Conservation (phyloP, 2,888 invertebrate species). For the Erebia aethiops region DNA sequence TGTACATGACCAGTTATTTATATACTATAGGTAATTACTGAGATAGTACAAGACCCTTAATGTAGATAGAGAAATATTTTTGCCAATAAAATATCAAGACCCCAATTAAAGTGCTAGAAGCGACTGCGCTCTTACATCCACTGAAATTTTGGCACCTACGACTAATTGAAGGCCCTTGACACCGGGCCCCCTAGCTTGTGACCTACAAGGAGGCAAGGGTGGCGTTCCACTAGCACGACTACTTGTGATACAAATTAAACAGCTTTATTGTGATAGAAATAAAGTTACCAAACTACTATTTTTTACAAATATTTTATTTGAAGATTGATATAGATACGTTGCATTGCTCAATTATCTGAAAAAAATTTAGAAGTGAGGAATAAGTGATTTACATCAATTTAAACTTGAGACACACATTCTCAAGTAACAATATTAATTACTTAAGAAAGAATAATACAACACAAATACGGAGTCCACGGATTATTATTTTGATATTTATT, state of each 20-base stretch:
- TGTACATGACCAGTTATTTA: too few species aligned
- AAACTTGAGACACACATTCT: too few species aligned
- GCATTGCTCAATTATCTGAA: too few species aligned
- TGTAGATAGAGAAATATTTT: slow-evolving; percentile 18
- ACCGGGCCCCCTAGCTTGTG: slow-evolving; percentile 25
- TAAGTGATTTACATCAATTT: too few species aligned
- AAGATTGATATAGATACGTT: too few species aligned
- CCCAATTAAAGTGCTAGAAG: slow-evolving; percentile 37
- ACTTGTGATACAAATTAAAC: neutral
- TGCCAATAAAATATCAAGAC: slow-evolving; percentile 35
- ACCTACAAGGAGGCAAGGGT: slow-evolving; percentile 21
- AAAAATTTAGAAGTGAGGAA: too few species aligned
- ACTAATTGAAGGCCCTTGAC: slow-evolving; percentile 38
- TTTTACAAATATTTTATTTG: neutral
- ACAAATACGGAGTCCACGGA: too few species aligned
- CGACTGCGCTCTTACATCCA: slow-evolving; percentile 30
- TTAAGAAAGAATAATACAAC: too few species aligned
- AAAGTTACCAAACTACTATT: neutral
- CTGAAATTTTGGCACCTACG: slow-evolving; percentile 35
- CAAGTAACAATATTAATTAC: too few species aligned
- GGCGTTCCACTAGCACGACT: neutral
- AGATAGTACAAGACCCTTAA: too few species aligned
- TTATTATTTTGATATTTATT: too few species aligned
- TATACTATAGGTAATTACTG: too few species aligned
- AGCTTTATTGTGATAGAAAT: neutral